Percentiles rank a stretch among this genome's conserved stretches.
Evolutionary conservation across 2,888 invertebrate species (phyloP).

Genomic region (Sepiola atlantica): DNA sequence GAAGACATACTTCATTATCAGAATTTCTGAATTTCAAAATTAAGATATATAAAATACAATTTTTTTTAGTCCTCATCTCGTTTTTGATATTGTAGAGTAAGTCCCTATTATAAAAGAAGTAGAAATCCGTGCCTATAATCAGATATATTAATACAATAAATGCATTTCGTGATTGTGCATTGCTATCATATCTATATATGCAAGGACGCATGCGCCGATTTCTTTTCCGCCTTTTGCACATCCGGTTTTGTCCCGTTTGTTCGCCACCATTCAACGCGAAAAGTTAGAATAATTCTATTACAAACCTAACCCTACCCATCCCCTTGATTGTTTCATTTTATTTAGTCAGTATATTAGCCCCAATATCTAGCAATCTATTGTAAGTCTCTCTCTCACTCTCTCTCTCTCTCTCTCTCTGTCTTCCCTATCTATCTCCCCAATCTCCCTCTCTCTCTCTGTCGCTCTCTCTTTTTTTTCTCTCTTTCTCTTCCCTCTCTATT

Average conservation of each 20-base stretch:
- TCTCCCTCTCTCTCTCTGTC: not conserved
- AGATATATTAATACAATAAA: not conserved
- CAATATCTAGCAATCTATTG: not conserved
- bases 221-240: not conserved
- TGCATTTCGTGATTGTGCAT: not conserved
- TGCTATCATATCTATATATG: too few relatives aligned
- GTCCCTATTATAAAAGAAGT: not conserved
- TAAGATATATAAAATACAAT: too few relatives aligned
- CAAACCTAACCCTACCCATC: not conserved
- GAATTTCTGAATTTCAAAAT: too few relatives aligned
- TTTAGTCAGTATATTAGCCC: not conserved
- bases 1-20: too few relatives aligned
- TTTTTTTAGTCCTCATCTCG: too few relatives aligned
- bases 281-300: slow-evolving; percentile 9
- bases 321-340: not conserved
- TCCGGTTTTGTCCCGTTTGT: not conserved
- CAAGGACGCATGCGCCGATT: not conserved
- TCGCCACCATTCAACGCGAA: not conserved
- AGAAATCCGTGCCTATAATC: not conserved
- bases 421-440: not conserved
- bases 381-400: not conserved
- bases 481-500: not conserved
- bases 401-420: not conserved
- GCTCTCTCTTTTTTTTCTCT: not conserved
- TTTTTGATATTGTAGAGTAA: too few relatives aligned